Percentiles rank a stretch among this genome's conserved stretches.
phyloP scores from a whole-genome alignment of 2,797 vertebrate species.

The Bucorvus abyssinicus region DNA sequence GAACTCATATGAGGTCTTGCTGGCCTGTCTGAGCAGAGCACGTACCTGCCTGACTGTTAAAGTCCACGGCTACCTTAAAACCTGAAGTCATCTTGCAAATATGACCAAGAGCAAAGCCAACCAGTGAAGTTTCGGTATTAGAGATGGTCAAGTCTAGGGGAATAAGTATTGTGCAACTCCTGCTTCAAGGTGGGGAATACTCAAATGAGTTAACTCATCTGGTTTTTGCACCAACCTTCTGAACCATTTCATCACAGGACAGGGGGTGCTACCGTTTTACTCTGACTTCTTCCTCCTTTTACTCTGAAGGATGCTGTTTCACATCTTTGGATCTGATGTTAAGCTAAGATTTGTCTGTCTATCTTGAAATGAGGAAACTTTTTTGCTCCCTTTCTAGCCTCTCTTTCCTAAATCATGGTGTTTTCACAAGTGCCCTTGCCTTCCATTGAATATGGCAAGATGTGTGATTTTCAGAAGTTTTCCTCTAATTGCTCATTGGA shows the following conservation, averaged over 20 bases:
- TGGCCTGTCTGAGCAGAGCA: neutral
- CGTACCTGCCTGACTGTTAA: neutral
- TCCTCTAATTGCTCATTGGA: neutral
- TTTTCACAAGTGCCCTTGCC: neutral
- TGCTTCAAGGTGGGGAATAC: neutral
- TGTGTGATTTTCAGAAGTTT: neutral
- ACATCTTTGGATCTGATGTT: neutral
- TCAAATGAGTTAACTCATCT: neutral
- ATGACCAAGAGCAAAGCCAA: neutral
- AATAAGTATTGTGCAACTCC: neutral
- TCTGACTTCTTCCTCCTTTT: neutral
- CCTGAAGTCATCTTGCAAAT: neutral
- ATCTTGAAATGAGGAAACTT: neutral
- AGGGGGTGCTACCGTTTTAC: neutral
- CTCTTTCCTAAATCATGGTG: neutral
- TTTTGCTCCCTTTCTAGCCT: neutral
- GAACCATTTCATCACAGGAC: neutral
- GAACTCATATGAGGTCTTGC: neutral
- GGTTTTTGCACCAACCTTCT: neutral
- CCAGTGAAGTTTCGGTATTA: neutral
- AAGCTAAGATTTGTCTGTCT: neutral
- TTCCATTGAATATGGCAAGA: neutral
- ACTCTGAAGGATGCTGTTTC: neutral
- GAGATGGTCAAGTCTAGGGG: neutral
- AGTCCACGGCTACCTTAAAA: neutral